Conservation (phyloP, 92 coral and sea anemone genomes). For the Porites evermanni region DNA sequence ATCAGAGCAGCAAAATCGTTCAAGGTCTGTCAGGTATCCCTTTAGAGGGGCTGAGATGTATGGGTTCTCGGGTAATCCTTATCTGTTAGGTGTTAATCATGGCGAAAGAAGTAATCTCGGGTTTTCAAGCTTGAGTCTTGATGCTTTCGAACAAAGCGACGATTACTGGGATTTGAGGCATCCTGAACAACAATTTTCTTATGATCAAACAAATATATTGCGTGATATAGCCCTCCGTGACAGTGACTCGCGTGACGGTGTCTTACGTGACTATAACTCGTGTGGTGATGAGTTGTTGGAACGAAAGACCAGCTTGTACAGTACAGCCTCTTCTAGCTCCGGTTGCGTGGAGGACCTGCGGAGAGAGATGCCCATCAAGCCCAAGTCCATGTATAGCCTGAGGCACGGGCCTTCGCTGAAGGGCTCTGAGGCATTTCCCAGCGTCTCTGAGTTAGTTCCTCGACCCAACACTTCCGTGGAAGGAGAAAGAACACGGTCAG, state of each 20-base stretch:
- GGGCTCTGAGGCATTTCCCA: constrained; percentile 11
- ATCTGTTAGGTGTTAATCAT: no score
- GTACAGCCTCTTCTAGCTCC: constrained; percentile 10
- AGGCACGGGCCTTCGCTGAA: constrained; percentile 3
- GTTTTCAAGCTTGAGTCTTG: constrained; percentile 5
- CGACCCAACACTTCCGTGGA: background rate
- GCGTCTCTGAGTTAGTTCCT: background rate
- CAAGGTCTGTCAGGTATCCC: constrained; percentile 10
- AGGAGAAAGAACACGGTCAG: background rate
- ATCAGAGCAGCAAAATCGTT: background rate
- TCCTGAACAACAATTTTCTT: background rate
- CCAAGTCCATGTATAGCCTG: constrained; percentile 34
- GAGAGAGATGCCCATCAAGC: constrained; percentile 27
- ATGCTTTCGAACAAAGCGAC: background rate
- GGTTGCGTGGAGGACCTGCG: background rate
- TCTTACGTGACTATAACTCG: constrained; percentile 20
- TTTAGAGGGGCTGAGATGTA: background rate
- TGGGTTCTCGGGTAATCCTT: background rate
- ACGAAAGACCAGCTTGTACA: constrained; percentile 1
- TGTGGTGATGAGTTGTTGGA: background rate
- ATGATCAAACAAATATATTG: constrained; percentile 4
- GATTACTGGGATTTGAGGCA: background rate
- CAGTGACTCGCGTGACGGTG: constrained; percentile 20
- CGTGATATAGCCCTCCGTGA: constrained; percentile 26
- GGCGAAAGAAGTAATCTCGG: background rate